Evolutionary conservation across 2,888 invertebrate genomes (phyloP).

Genomic region (Campaea margaritaria): DNA sequence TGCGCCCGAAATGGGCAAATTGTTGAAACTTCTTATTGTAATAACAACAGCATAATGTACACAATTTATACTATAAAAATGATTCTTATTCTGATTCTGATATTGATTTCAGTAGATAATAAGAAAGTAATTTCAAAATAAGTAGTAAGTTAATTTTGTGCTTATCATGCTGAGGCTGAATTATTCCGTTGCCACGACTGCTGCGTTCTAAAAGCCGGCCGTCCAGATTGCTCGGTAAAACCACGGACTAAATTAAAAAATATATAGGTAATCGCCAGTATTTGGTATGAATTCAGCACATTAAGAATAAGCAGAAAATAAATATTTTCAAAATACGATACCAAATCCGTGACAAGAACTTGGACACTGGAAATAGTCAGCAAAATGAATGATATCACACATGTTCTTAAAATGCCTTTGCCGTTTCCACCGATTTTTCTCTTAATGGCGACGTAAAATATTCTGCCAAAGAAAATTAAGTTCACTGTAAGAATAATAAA

Average conservation of each 20-base stretch:
- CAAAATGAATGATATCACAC: constrained; percentile 57
- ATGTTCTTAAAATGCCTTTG: constrained; percentile 40
- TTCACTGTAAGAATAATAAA: constrained; percentile 52
- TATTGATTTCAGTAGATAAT: too few species aligned
- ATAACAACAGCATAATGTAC: too few species aligned
- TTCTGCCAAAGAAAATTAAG: constrained; percentile 57
- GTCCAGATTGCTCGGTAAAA: not conserved
- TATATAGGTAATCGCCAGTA: constrained; percentile 30
- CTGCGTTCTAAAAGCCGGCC: not conserved
- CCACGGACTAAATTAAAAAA: constrained; percentile 28
- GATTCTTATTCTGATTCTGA: too few species aligned
- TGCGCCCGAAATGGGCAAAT: too few species aligned
- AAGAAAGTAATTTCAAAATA: too few species aligned
- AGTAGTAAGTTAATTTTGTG: too few species aligned
- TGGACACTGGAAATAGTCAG: constrained; percentile 64
- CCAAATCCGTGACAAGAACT: constrained; percentile 56
- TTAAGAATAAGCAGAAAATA: constrained; percentile 29
- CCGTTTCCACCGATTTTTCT: constrained; percentile 29
- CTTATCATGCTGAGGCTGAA: too few species aligned
- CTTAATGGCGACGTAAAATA: constrained; percentile 55
- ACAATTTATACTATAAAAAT: too few species aligned
- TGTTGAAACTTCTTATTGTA: too few species aligned
- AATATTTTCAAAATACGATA: constrained; percentile 34
- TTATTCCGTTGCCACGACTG: not conserved
- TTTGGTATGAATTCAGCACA: constrained; percentile 46